phyloP scores from a whole-genome alignment of 2,888 invertebrate species.

The Epistrophella euchroma region DNA sequence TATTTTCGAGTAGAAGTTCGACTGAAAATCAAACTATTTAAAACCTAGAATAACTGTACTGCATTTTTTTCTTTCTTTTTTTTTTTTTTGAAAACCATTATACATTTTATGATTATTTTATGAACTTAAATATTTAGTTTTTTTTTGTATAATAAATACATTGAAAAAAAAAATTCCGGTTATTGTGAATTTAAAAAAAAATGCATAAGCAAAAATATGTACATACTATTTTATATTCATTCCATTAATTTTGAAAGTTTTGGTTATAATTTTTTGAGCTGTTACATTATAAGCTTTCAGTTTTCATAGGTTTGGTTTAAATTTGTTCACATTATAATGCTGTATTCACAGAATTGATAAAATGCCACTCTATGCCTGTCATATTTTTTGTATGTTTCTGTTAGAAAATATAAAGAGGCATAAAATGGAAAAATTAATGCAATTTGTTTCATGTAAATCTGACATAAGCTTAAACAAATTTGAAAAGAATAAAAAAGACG shows the following conservation, averaged over 20 bases:
- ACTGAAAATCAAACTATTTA: constrained; percentile 8
- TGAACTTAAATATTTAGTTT: background rate
- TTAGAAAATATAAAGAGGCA: no score
- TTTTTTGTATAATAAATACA: background rate
- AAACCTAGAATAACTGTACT: background rate
- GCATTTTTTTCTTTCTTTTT: background rate
- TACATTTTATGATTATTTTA: background rate
- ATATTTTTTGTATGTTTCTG: no score
- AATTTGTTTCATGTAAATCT: no score
- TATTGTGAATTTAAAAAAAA: background rate
- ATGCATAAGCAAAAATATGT: background rate
- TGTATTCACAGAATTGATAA: no score
- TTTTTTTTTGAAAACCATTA: background rate
- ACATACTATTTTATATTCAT: background rate
- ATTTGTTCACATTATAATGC: no score
- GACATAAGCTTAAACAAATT: no score
- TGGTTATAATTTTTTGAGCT: background rate
- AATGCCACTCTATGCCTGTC: no score
- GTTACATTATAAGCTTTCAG: no score
- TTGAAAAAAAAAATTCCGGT: background rate
- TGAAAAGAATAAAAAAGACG: no score
- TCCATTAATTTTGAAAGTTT: background rate
- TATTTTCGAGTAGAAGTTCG: background rate
- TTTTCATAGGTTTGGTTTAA: no score
- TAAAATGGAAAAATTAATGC: no score